Evolutionary conservation across 2,888 invertebrate species (phyloP).

Genomic region (Temnothorax ravouxi): DNA sequence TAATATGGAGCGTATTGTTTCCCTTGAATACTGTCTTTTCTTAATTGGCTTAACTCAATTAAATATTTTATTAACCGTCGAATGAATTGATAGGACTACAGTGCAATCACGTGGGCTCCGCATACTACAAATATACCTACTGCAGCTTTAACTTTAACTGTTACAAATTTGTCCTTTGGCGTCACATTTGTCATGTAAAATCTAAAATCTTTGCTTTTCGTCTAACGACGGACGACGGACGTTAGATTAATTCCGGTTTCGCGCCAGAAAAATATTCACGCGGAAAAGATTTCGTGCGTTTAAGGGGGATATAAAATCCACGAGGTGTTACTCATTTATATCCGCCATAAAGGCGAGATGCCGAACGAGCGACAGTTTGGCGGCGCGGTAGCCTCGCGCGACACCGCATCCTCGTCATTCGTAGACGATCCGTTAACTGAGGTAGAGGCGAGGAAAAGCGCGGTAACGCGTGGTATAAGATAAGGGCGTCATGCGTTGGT

Average conservation of each 20-base stretch:
- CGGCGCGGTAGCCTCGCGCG: constrained; percentile 34
- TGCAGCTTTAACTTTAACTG: not conserved
- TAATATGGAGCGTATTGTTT: not conserved
- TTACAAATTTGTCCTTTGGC: not conserved
- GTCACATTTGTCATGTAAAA: too few species aligned
- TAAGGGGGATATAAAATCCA: constrained; percentile 20
- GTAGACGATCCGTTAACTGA: constrained; percentile 71
- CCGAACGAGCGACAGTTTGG: constrained; percentile 21
- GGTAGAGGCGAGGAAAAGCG: constrained; percentile 74
- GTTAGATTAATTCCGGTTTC: not conserved
- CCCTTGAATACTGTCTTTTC: not conserved
- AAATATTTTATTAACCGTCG: not conserved
- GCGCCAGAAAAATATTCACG: not conserved
- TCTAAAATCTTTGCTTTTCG: not conserved
- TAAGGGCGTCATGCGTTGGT: constrained; percentile 84
- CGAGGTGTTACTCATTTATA: constrained; percentile 37
- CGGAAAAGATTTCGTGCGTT: not conserved
- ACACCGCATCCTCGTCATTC: constrained; percentile 61
- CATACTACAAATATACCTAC: not conserved
- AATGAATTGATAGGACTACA: not conserved
- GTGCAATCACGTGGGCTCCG: not conserved
- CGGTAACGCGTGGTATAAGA: constrained; percentile 76
- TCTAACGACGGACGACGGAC: not conserved
- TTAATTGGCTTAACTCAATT: not conserved
- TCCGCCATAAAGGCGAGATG: constrained; percentile 27